Evolutionary conservation across 1,140 invertebrate species (phyloP).

Genomic region (Drosophila parvula): DNA sequence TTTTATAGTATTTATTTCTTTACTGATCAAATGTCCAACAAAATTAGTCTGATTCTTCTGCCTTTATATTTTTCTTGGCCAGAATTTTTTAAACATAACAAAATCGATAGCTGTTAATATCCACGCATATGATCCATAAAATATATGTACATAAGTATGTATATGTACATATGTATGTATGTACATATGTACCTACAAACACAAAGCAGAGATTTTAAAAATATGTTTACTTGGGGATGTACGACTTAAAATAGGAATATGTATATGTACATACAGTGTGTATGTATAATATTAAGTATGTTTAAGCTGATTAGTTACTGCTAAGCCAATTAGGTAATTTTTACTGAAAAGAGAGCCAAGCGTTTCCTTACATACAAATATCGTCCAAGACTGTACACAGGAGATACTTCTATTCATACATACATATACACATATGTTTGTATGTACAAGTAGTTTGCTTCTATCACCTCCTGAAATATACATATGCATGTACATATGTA

Average conservation of each 20-base stretch:
- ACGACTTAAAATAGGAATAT: too few species aligned
- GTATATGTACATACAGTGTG: not conserved
- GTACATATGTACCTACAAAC: too few species aligned
- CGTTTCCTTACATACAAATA: not conserved
- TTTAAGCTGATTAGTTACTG: not conserved
- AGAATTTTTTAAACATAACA: too few species aligned
- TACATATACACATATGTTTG: not conserved
- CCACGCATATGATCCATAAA: too few species aligned
- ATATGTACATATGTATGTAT: not conserved
- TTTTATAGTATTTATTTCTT: too few species aligned
- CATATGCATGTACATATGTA: not conserved
- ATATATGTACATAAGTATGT: not conserved
- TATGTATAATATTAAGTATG: not conserved
- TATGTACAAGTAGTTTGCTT: not conserved
- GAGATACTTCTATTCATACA: not conserved
- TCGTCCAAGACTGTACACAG: not conserved
- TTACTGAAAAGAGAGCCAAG: not conserved
- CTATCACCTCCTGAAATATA: constrained; percentile 3
- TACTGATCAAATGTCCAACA: too few species aligned
- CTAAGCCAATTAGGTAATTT: not conserved
- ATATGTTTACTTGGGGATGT: too few species aligned
- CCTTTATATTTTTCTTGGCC: too few species aligned
- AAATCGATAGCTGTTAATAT: too few species aligned
- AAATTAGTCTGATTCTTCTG: too few species aligned
- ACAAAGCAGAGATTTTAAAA: too few species aligned